These are phyloP conservation scores for Cherax quadricarinatus DNA, from an alignment of 1,140 invertebrate genomes.

Conservation along the genomic window DNA sequence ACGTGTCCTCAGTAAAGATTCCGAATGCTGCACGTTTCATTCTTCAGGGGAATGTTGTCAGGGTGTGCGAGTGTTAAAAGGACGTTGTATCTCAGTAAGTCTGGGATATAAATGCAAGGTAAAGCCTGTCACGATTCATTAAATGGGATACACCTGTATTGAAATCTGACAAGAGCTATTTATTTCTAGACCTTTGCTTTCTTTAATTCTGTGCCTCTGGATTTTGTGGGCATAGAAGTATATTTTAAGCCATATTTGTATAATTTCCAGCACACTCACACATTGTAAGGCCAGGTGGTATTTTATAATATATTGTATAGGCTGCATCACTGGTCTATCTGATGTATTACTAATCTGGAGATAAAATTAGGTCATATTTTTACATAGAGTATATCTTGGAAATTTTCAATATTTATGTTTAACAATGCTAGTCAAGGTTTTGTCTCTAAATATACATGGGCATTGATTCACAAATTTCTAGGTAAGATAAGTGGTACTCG, in stretches of 20 bases:
- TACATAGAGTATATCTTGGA: no score
- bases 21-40: no score
- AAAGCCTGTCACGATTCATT: background rate
- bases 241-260: constrained; percentile 48
- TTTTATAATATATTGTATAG: background rate
- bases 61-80: no score
- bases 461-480: constrained; percentile 20
- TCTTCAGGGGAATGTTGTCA: no score
- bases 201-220: background rate
- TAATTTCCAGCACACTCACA: background rate
- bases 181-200: background rate
- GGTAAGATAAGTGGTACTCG: background rate
- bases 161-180: background rate
- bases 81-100: no score
- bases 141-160: background rate
- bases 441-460: constrained; percentile 1
- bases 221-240: constrained; percentile 39
- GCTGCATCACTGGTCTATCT: background rate
- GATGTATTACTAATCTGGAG: no score
- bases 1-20: no score
- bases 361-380: no score
- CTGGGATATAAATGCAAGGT: no score
- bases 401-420: no score
- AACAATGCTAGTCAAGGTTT: no score
- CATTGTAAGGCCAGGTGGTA: background rate